phyloP scores from a whole-genome alignment of 2,888 invertebrate species.

The Sinotaia quadrata region DNA sequence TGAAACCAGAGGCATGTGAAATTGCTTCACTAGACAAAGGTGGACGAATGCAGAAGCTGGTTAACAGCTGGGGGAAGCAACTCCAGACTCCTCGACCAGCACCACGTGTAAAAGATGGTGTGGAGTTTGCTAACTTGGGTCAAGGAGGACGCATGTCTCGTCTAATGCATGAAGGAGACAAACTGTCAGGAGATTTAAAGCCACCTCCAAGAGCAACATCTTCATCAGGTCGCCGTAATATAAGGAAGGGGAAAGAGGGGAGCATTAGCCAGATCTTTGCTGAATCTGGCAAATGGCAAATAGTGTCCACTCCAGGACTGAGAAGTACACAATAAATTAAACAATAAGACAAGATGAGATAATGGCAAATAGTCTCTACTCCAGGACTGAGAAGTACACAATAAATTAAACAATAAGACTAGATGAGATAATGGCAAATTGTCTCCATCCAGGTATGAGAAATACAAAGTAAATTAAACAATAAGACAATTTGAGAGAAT shows the following conservation, averaged over 20 bases:
- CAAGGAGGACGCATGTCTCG: constrained; percentile 60
- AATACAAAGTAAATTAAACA: too few species aligned
- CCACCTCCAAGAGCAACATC: constrained; percentile 53
- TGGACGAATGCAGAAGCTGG: constrained; percentile 49
- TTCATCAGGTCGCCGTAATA: constrained; percentile 49
- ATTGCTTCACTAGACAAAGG: constrained; percentile 59
- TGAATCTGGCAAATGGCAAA: constrained; percentile 49
- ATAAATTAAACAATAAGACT: too few species aligned
- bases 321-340: constrained; percentile 16
- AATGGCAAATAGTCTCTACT: constrained; percentile 47
- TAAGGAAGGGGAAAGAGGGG: constrained; percentile 48
- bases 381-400: constrained; percentile 36
- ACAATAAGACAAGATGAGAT: too few species aligned
- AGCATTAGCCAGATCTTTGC: constrained; percentile 55
- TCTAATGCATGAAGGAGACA: constrained; percentile 58
- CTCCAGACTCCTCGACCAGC: constrained; percentile 45
- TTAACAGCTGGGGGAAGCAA: constrained; percentile 54
- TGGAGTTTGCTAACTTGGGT: constrained; percentile 54
- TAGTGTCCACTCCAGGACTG: constrained; percentile 44
- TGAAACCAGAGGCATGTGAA: constrained; percentile 52
- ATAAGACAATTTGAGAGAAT: too few species aligned
- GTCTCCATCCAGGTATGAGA: constrained; percentile 43
- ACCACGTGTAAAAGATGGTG: constrained; percentile 52
- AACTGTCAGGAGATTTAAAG: constrained; percentile 45
- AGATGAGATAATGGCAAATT: constrained; percentile 50